phyloP scores from a whole-genome alignment of 2,888 invertebrate genomes.

The Acronicta aceris region DNA sequence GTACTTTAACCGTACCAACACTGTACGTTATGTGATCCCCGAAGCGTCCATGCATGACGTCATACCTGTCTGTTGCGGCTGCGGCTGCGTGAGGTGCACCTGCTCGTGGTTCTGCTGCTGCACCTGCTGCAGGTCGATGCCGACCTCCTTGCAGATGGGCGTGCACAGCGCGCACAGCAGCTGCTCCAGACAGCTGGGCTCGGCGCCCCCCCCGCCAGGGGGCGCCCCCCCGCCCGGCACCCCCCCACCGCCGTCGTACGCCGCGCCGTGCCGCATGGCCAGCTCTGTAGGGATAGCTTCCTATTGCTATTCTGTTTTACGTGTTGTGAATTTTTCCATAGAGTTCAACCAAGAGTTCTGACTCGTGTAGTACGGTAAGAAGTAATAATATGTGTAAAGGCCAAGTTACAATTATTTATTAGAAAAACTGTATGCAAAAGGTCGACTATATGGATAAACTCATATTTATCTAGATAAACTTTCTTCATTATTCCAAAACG shows the following conservation, averaged over 20 bases:
- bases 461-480: too few relatives aligned
- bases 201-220: constrained; percentile 50
- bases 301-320: constrained; percentile 12
- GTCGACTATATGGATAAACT: too few relatives aligned
- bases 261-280: constrained; percentile 78
- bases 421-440: too few relatives aligned
- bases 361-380: too few relatives aligned
- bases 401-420: too few relatives aligned
- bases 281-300: constrained; percentile 69
- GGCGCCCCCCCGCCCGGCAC: constrained; percentile 30
- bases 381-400: too few relatives aligned
- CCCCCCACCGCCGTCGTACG: constrained; percentile 75
- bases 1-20: background rate
- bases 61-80: constrained; percentile 68
- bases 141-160: constrained; percentile 86
- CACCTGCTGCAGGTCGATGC: constrained; percentile 79
- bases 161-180: constrained; percentile 84
- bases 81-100: constrained; percentile 80
- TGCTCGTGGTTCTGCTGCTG: constrained; percentile 69
- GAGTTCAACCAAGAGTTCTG: background rate
- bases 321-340: constrained; percentile 1
- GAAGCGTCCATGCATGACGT: background rate
- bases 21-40: background rate
- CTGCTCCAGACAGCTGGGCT: constrained; percentile 81
- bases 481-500: too few relatives aligned